These are phyloP conservation scores for Harpalus rufipes DNA, from an alignment of 2,888 invertebrate genomes.

Conservation along the genomic window DNA sequence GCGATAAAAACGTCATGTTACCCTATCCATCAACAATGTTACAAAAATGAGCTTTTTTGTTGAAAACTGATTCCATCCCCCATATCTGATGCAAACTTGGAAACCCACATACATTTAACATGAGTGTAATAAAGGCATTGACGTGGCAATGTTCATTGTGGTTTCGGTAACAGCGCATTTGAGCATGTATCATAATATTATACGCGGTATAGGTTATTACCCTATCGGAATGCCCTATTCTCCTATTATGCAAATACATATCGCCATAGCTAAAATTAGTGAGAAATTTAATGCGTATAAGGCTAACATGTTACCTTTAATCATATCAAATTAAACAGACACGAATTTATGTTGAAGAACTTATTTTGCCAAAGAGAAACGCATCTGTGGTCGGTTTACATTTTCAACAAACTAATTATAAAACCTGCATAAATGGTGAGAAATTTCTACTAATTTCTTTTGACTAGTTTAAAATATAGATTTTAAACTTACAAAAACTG, in stretches of 20 bases:
- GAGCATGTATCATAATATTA: conserved; percentile 34
- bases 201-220: conserved; percentile 10
- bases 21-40: background rate
- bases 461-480: too few relatives aligned
- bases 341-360: too few relatives aligned
- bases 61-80: background rate
- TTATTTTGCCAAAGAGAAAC: too few relatives aligned
- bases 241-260: conserved; percentile 15
- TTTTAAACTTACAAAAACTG: too few relatives aligned
- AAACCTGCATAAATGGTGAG: too few relatives aligned
- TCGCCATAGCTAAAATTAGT: background rate
- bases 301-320: too few relatives aligned
- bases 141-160: conserved; percentile 30
- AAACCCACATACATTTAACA: conserved; percentile 1
- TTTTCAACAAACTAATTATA: too few relatives aligned
- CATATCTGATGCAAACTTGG: conserved; percentile 28
- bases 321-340: too few relatives aligned
- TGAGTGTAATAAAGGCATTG: conserved; percentile 9
- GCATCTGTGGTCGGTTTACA: too few relatives aligned
- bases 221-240: background rate
- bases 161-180: conserved; percentile 21
- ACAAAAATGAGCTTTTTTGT: background rate
- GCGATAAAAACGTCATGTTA: background rate
- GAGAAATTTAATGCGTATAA: too few relatives aligned
- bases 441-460: too few relatives aligned